These are phyloP conservation scores for Apamea sordens DNA, from an alignment of 2,888 invertebrate species.

Conservation along the genomic window DNA sequence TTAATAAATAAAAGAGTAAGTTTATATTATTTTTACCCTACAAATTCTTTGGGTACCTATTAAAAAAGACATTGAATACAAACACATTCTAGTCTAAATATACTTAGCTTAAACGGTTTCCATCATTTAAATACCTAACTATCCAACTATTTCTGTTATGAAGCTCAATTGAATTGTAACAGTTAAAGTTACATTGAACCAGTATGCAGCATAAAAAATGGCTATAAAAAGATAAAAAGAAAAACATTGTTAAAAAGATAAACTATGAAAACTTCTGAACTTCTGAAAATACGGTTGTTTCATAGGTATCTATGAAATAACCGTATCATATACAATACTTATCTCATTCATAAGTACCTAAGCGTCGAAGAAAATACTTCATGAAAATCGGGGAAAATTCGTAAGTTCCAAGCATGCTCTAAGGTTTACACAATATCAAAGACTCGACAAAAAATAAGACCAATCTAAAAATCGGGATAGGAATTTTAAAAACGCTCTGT, in stretches of 20 bases:
- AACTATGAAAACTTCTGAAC: neutral
- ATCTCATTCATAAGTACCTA: neutral
- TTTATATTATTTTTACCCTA: too few species aligned
- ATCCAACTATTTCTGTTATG: neutral
- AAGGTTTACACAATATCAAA: neutral
- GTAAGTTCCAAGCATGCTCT: neutral
- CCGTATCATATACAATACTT: neutral
- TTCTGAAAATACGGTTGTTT: too few species aligned
- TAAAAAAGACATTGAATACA: neutral
- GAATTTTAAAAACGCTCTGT: neutral
- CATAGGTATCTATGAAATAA: too few species aligned
- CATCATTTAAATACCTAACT: conserved; percentile 15
- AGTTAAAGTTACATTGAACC: conserved; percentile 7
- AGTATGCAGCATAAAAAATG: conserved; percentile 4
- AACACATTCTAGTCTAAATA: conserved; percentile 2
- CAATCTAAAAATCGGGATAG: neutral
- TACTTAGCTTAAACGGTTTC: conserved; percentile 22
- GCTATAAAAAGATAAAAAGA: neutral
- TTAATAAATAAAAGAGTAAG: too few species aligned
- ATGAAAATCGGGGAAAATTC: neutral
- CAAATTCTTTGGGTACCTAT: neutral
- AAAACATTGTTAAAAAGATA: neutral
- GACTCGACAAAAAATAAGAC: neutral
- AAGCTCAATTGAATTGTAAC: conserved; percentile 20
- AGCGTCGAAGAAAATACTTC: neutral